A percentile compares a stretch with the other conserved stretches of the same genome.
These are phyloP conservation scores for Okapia johnstoni DNA, from an alignment of 2,113 vertebrate species.

Conservation along the genomic window DNA sequence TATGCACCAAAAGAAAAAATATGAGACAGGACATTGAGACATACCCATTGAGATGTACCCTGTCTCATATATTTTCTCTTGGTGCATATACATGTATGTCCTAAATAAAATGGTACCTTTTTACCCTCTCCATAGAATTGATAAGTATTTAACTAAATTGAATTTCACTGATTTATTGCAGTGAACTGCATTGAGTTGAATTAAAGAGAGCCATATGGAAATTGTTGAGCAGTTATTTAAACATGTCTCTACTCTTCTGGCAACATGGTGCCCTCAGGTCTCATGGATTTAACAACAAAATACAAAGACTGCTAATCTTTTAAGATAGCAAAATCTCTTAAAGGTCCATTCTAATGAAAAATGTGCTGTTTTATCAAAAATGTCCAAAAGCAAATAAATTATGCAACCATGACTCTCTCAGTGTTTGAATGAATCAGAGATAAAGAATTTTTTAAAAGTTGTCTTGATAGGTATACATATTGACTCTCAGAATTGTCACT, in stretches of 20 bases:
- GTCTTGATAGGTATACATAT: not conserved
- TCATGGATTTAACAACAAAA: not conserved
- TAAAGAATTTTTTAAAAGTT: not conserved
- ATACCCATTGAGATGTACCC: not conserved
- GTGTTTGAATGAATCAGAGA: not conserved
- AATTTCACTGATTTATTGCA: constrained; percentile 50
- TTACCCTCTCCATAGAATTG: not conserved
- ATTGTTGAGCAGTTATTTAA: constrained; percentile 31
- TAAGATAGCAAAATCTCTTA: not conserved
- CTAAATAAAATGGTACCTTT: constrained; percentile 17
- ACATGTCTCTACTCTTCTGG: constrained; percentile 11
- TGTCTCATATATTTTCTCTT: not conserved
- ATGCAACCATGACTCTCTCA: not conserved
- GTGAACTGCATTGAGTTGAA: constrained; percentile 37
- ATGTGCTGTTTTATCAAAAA: not conserved
- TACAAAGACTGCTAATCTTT: not conserved
- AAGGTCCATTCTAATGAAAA: not conserved
- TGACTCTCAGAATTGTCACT: constrained; percentile 8
- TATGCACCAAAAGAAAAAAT: not conserved
- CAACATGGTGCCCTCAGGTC: not conserved
- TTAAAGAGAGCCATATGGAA: constrained; percentile 25
- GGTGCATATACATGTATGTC: not conserved
- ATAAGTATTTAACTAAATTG: constrained; percentile 50
- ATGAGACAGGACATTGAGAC: not conserved
- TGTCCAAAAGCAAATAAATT: not conserved